Base-by-base conservation (phyloP, 2,888 invertebrate genomes). In the Rosalia funebris region DNA sequence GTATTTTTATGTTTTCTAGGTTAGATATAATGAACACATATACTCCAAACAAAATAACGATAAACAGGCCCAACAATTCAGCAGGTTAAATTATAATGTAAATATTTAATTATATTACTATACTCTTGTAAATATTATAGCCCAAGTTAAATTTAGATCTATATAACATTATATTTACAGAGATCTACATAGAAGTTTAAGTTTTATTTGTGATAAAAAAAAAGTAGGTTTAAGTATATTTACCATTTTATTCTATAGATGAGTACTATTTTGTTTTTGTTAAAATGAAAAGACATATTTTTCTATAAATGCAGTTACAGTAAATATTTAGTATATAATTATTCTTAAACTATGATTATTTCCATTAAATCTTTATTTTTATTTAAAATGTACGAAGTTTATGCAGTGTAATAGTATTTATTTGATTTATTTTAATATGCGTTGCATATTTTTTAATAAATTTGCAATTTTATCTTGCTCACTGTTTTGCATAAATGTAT, bases 1-100 rank as follows among this genome's bases (percentile, higher is more conserved):
- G n/a, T n/a, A 9, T 44, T 31, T 46, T 11, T 44, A 57, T 74
- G 61, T 70, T 70, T 85, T 83, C 59, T 82, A 89, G 89, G 76
- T 81, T 83, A 79, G 91, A 91, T 72, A 85, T 91, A 53, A 82
- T 84, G 69, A 84, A 85, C 60, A 90, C 91, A 88, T 89, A 89
- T 25, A 83, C 87, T 42, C 89, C 91, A 2, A 91, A 91, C 76
- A 85, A 84, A 71, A 89, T 90, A 71, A 89, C 87, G 72, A 82
- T 87, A 48, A 76, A 68, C 56, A 68, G 80, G 59, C 79, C 78
- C 16, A 77, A 69, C 57, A 79, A 79, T 73, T 81, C 80, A 15
- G 79, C 80, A 20, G 81, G 81, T 65, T 81, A 36, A n/a, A 34
- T n/a, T 31, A 15, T 10, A 19, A 20, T 37, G 5, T 37, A 19